Evolutionary conservation across 2,113 vertebrate genomes (phyloP).

Genomic region (Chaetodon trifascialis): DNA sequence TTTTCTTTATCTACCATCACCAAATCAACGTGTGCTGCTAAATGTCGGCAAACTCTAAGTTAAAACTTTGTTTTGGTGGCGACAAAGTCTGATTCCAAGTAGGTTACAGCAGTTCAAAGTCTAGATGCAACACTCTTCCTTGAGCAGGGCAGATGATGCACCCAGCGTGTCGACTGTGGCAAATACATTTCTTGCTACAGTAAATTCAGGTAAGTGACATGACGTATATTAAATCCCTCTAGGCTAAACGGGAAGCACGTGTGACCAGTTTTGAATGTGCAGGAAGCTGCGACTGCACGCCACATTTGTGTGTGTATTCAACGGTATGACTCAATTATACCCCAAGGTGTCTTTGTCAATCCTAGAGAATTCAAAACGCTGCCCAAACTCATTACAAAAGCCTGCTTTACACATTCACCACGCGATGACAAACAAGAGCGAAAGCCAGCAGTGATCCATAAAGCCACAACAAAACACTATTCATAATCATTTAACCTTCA

Average conservation of each 20-base stretch:
- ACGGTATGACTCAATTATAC: constrained; percentile 29
- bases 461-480: constrained; percentile 60
- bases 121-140: neutral
- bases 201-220: constrained; percentile 9
- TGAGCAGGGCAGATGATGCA: neutral
- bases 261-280: constrained; percentile 10
- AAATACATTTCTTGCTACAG: neutral
- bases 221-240: neutral
- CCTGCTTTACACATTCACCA: constrained; percentile 26
- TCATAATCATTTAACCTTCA: constrained; percentile 79
- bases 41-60: neutral
- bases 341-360: constrained; percentile 33
- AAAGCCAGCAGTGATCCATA: constrained; percentile 54
- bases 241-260: neutral
- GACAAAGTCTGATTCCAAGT: too few relatives aligned
- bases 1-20: neutral
- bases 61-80: too few relatives aligned
- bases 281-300: neutral
- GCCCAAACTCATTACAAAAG: constrained; percentile 26
- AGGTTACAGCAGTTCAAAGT: neutral
- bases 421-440: constrained; percentile 51
- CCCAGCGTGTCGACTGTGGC: neutral
- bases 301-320: neutral
- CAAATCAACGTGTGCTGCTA: neutral
- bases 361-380: constrained; percentile 5